Base-by-base conservation (phyloP, 2,888 invertebrate genomes). In the Atrina japonica region DNA sequence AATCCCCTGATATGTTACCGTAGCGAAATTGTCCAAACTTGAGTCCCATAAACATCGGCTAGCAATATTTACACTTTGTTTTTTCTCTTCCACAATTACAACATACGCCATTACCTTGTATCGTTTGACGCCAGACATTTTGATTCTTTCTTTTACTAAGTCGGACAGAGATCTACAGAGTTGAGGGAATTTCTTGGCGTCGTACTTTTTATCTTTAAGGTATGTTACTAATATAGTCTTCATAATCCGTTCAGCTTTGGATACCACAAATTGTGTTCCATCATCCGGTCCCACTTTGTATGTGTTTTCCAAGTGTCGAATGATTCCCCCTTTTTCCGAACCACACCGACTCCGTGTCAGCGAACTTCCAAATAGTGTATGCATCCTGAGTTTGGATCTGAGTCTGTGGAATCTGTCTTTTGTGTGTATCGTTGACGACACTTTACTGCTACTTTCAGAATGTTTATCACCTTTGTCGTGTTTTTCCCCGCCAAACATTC, bases 21-120 rank as follows among this genome's bases (percentile, higher is more conserved):
- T 82, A 11, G 84, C 84, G 58, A 76, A 82, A 70, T 83, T 83
- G 77, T 86, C 86, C 18, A 72, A 47, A 3, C 75, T 69, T 2
- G 78, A 70, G 63, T 81, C 81, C 86, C 86, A 86, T 41, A 86
- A 61, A 64, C 85, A 83, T 25, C 86, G 64, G 45, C 84, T 84
- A 63, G 79, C 82, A 61, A 78, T 77, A 16, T 80, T 75, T 41
- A 80, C 69, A 18, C 82, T 73, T 61, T 85, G 84, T 21, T 77
- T 80, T 52, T 80, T 76, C 61, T 83, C 81, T 70, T 86, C 83
- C 25, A 81, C 53, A 14, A 85, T 80, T 53, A 81, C 75, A 41
- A 86, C 86, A 55, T 80, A 76, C 6, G 84, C 71, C 7, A 86
- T 70, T 16, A 86, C 64, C 68, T 85, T 86, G 76, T 83, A 83